Evolutionary conservation across 2,888 invertebrate species (phyloP), one percentile per base, ranked within the genome.

Genomic region (Hydrotaea cyrtoneurina): DNA sequence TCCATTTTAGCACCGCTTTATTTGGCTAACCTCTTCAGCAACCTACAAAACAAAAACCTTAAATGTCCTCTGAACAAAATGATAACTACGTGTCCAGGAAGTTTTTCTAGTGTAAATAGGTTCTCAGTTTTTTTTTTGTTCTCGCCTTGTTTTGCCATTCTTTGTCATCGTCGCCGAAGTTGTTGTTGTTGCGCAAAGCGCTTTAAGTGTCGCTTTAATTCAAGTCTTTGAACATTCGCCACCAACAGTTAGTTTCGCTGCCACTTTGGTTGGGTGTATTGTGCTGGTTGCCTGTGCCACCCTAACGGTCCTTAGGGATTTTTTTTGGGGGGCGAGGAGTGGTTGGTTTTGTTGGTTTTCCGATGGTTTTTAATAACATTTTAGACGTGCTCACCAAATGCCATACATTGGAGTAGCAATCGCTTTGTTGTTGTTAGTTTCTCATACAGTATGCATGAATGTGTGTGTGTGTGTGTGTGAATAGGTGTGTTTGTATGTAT

Each of bases 11-110:
- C 26, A 59, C 59, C 26, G 21, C 59, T 15, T 26, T 13, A 15
- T 59, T 26, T 3, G 5, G n/a, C n/a, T n/a, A n/a, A 8, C 39
- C 39, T 39, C 39, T 39, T 39, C n/a, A n/a, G 50, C 50, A 55
- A 15, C n/a, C n/a, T n/a, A 13, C 2, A 59, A 23, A 23, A n/a
- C 74, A 11, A 59, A 23, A 23, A n/a, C 74, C 53, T 83, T 78
- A 73, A 81, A 78, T 75, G 64, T 50, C 64, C 81, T 85, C 64
- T 59, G 15, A 62, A 64, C 78, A 59, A 36, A 80, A 80, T 74
- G 77, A 69, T 64, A 19, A 64, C 71, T 55, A 78, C 78, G 81
- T 84, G 81, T 36, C 36, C 19, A 50, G 19, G 50, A 80, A 80
- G 50, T 77, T 73, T 76, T 78, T 69, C 55, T 39, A 15, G 8